A percentile compares a stretch with the other conserved stretches of the same genome.
phyloP scores from a whole-genome alignment of 1,140 invertebrate genomes.

The Sipha flava region DNA sequence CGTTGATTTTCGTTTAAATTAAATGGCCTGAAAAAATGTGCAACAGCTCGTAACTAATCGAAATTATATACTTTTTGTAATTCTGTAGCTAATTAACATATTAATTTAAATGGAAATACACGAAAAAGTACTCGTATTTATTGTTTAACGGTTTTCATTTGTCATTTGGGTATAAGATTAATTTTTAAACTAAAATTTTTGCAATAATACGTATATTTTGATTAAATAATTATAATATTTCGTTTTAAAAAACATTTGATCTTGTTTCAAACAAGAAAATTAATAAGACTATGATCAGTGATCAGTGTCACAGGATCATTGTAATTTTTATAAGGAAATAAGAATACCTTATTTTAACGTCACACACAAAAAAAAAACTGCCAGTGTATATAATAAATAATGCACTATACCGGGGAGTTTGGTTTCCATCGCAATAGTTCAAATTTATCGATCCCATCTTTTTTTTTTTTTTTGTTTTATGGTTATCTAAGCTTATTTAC shows the following conservation, averaged over 20 bases:
- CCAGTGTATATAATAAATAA: too few species aligned
- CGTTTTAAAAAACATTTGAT: too few species aligned
- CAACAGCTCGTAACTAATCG: constrained; percentile 28
- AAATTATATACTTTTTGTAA: not conserved
- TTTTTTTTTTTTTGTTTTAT: not conserved
- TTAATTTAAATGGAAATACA: constrained; percentile 23
- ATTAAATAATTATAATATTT: too few species aligned
- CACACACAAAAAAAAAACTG: too few species aligned
- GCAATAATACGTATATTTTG: not conserved
- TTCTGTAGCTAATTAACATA: constrained; percentile 19
- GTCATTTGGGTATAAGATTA: not conserved
- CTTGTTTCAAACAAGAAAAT: too few species aligned
- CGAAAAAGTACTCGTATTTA: not conserved
- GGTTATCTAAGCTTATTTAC: not conserved
- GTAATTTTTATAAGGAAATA: too few species aligned
- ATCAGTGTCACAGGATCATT: too few species aligned
- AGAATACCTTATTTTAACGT: too few species aligned
- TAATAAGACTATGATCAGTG: too few species aligned
- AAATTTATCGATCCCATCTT: not conserved
- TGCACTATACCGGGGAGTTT: too few species aligned
- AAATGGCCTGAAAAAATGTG: constrained; percentile 3
- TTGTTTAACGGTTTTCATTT: not conserved
- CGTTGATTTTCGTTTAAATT: not conserved
- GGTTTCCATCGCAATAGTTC: not conserved
- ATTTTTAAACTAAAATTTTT: not conserved